phyloP scores from a whole-genome alignment of 1,140 invertebrate species.

The Caenorhabditis inopinata region DNA sequence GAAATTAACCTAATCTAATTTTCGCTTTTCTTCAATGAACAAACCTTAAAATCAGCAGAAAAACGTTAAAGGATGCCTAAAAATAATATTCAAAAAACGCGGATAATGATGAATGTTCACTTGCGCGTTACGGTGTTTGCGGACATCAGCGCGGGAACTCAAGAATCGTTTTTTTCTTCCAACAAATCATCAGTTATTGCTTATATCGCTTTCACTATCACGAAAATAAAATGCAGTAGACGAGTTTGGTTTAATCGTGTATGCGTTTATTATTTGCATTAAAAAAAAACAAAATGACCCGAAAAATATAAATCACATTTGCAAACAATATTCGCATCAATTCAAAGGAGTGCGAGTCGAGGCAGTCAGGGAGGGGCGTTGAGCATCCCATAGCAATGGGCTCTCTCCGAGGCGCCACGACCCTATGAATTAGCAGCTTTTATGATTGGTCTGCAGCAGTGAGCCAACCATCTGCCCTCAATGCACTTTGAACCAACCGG shows the following conservation, averaged over 20 bases:
- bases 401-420: constrained; percentile 15
- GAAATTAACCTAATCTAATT: no score
- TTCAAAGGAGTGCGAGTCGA: neutral
- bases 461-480: constrained; percentile 21
- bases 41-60: neutral
- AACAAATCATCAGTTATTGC: no score
- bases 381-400: constrained; percentile 5
- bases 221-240: no score
- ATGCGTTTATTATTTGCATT: neutral
- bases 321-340: constrained; percentile 24
- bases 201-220: no score
- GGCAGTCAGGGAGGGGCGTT: neutral
- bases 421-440: constrained; percentile 28
- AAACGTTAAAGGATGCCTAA: neutral
- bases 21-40: no score
- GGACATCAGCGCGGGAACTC: neutral
- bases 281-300: constrained; percentile 11
- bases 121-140: neutral
- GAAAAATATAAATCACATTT: constrained; percentile 32
- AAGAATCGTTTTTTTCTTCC: neutral
- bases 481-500: constrained; percentile 1
- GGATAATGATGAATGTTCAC: neutral
- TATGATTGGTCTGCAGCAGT: constrained; percentile 25
- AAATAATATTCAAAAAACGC: neutral
- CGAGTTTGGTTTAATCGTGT: neutral